phyloP scores from a whole-genome alignment of 2,113 vertebrate species.

The Oncorhynchus keta region DNA sequence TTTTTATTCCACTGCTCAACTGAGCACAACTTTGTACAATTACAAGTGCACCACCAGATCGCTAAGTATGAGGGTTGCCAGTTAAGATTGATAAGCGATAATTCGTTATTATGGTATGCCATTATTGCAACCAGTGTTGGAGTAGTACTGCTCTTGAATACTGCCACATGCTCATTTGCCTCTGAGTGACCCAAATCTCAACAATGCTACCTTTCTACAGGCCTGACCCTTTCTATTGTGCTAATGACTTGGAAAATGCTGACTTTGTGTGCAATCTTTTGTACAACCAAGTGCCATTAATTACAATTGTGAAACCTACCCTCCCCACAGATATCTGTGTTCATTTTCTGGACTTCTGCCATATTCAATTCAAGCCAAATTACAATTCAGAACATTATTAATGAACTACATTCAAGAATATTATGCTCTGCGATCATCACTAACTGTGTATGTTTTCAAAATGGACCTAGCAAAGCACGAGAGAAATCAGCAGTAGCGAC shows the following conservation, averaged over 20 bases:
- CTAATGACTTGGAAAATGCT: background rate
- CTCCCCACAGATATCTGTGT: background rate
- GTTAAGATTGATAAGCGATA: constrained; percentile 47
- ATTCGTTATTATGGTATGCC: constrained; percentile 18
- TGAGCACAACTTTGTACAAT: constrained; percentile 65
- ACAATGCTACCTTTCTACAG: background rate
- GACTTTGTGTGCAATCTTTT: background rate
- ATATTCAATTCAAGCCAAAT: no score
- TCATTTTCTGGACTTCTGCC: no score
- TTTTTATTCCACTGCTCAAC: constrained; percentile 53
- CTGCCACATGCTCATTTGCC: background rate
- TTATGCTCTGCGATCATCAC: no score
- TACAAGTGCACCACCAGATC: constrained; percentile 40
- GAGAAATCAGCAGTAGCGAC: no score
- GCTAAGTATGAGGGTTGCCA: constrained; percentile 33
- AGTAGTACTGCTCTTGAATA: constrained; percentile 16
- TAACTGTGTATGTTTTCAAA: no score
- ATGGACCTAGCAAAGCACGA: no score
- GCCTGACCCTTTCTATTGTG: background rate
- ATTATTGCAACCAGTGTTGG: constrained; percentile 40
- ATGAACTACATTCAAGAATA: no score
- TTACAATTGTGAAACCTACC: background rate
- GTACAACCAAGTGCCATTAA: background rate
- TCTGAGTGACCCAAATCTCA: constrained; percentile 3
- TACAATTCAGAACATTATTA: no score